These are phyloP conservation scores for Bombyx mandarina DNA, from an alignment of 1,140 invertebrate species.

Conservation along the genomic window DNA sequence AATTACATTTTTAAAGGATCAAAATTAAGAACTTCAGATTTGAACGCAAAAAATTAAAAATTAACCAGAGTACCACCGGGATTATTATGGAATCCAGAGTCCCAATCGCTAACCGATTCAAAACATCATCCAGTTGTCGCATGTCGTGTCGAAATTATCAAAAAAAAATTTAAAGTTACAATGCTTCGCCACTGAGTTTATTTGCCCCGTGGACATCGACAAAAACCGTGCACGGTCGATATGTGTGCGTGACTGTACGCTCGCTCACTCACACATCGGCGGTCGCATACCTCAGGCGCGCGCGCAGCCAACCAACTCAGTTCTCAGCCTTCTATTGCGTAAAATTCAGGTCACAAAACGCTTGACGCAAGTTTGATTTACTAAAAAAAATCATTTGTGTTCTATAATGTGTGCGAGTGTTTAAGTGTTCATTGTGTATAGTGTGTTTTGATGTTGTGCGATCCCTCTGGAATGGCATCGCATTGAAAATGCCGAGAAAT, in stretches of 20 bases:
- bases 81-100: too few species aligned
- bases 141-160: too few species aligned
- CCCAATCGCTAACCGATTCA: too few species aligned
- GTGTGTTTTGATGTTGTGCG: conserved; percentile 15
- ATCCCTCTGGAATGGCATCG: conserved; percentile 32
- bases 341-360: conserved; percentile 6
- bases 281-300: conserved; percentile 56
- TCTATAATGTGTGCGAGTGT: not conserved
- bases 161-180: conserved; percentile 27
- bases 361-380: conserved; percentile 11
- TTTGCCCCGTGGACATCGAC: conserved; percentile 69
- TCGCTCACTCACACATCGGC: conserved; percentile 32
- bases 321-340: conserved; percentile 56
- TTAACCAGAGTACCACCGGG: too few species aligned
- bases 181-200: conserved; percentile 38
- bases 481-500: conserved; percentile 59
- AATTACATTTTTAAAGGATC: too few species aligned
- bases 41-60: too few species aligned
- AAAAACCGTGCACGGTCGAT: conserved; percentile 55
- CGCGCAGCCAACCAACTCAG: conserved; percentile 58
- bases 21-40: too few species aligned
- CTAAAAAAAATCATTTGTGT: conserved; percentile 10
- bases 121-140: too few species aligned
- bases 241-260: conserved; percentile 33
- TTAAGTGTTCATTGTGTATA: conserved; percentile 8